A percentile compares a stretch with the other conserved stretches of the same genome.
phyloP scores from a whole-genome alignment of 2,888 invertebrate species.

The Trachelus troglodyta region DNA sequence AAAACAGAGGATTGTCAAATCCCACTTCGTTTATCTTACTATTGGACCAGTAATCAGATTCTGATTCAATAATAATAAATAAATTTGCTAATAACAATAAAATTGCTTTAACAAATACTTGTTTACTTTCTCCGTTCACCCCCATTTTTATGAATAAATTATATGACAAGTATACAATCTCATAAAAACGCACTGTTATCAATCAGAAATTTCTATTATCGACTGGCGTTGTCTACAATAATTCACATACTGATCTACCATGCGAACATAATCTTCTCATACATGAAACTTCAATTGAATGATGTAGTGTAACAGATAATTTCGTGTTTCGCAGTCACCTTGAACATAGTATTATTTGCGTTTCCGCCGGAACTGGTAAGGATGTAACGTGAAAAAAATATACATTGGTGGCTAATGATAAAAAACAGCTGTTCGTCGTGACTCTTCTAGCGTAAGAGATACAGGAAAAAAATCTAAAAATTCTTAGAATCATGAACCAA shows the following conservation, averaged over 20 bases:
- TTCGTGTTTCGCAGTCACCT: conserved; percentile 43
- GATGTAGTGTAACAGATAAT: conserved; percentile 28
- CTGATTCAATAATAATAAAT: neutral
- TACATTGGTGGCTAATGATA: neutral
- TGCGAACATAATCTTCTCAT: conserved; percentile 1
- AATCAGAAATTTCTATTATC: conserved; percentile 1
- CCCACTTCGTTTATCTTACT: conserved; percentile 26
- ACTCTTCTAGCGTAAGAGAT: neutral
- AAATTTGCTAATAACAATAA: neutral
- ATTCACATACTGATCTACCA: conserved; percentile 26
- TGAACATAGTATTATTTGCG: conserved; percentile 46
- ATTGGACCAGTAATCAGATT: conserved; percentile 2
- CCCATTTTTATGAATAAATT: neutral
- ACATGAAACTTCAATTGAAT: conserved; percentile 17
- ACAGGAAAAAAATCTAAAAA: neutral
- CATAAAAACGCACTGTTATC: neutral
- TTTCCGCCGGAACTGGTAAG: conserved; percentile 51
- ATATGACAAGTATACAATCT: neutral
- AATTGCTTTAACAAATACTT: neutral
- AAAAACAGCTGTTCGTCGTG: neutral
- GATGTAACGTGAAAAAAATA: conserved; percentile 27
- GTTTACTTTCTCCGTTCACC: neutral
- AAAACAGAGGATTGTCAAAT: conserved; percentile 35
- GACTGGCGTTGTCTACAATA: conserved; percentile 22
- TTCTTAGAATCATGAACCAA: neutral